These are phyloP conservation scores for Lycocerus yunnanus DNA, from an alignment of 2,888 invertebrate species.

Conservation along the genomic window DNA sequence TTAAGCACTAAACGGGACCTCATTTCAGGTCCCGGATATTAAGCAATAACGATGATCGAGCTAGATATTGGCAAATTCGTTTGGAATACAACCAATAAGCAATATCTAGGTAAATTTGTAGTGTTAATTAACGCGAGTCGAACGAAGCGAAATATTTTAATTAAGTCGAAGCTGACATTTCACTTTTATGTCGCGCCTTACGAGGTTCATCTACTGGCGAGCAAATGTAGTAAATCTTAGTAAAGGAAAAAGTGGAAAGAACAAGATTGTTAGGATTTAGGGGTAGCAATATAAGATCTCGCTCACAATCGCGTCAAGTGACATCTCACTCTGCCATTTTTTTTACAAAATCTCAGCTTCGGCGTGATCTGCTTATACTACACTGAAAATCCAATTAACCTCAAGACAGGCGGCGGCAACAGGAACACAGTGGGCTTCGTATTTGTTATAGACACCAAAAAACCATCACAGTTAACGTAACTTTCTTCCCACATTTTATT, in stretches of 20 bases:
- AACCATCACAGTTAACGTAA: slow-evolving; percentile 24
- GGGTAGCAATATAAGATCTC: slow-evolving; percentile 30
- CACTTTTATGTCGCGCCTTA: slow-evolving; percentile 8
- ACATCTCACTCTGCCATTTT: slow-evolving; percentile 34
- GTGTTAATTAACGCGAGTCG: slow-evolving; percentile 14
- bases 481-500: slow-evolving; percentile 30
- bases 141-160: slow-evolving; percentile 25
- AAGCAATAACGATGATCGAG: slow-evolving; percentile 19
- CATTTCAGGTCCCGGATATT: slow-evolving; percentile 31
- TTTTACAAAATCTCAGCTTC: slow-evolving; percentile 36
- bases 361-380: slow-evolving; percentile 39
- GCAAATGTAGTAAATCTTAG: slow-evolving; percentile 24
- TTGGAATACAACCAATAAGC: slow-evolving; percentile 17
- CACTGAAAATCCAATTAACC: slow-evolving; percentile 43
- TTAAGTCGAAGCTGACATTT: slow-evolving; percentile 26
- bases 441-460: slow-evolving; percentile 13
- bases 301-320: slow-evolving; percentile 33
- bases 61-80: slow-evolving; percentile 25
- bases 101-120: not conserved
- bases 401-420: slow-evolving; percentile 41
- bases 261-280: slow-evolving; percentile 28
- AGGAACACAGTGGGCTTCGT: slow-evolving; percentile 32
- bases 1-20: slow-evolving; percentile 38
- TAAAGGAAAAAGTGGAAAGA: slow-evolving; percentile 26
- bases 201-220: slow-evolving; percentile 6